Conservation (phyloP, 2,113 vertebrate species). For the Takifugu bimaculatus region DNA sequence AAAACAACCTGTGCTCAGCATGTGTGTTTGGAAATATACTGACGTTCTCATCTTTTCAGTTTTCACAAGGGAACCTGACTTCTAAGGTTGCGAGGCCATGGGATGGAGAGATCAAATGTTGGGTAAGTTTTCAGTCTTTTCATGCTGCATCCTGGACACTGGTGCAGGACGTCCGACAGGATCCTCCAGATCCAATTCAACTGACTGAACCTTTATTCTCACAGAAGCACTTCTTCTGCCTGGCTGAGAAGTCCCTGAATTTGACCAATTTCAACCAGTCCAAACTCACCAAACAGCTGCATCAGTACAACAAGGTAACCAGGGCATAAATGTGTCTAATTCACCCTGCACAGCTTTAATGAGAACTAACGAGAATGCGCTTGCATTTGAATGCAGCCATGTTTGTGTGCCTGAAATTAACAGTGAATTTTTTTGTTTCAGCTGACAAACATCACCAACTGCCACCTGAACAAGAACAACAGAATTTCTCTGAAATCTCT, state of each 20-base stretch:
- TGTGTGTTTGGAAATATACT: slow-evolving; percentile 1
- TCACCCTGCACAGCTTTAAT: neutral
- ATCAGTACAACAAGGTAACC: fast-evolving
- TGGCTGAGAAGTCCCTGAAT: slow-evolving; percentile 10
- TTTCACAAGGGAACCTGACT: fast-evolving
- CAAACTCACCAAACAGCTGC: fast-evolving
- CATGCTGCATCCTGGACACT: neutral
- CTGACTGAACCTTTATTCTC: slow-evolving; percentile 8
- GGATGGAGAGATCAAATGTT: fast-evolving
- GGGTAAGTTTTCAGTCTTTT: slow-evolving; percentile 28
- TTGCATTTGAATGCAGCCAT: neutral
- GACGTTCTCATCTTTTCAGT: slow-evolving; percentile 5
- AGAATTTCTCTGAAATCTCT: fast-evolving
- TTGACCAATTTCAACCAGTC: fast-evolving
- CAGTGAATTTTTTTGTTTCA: slow-evolving; percentile 20
- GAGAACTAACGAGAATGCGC: too few relatives aligned
- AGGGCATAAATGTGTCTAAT: slow-evolving; percentile 7
- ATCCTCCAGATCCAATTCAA: neutral
- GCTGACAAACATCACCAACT: fast-evolving
- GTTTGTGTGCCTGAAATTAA: neutral
- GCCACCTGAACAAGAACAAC: fast-evolving
- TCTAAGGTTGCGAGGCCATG: fast-evolving
- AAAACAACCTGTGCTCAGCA: too few relatives aligned
- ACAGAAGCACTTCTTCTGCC: slow-evolving; percentile 1
- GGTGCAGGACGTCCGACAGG: neutral